Percentiles rank a stretch among this genome's conserved stretches.
phyloP scores from a whole-genome alignment of 2,113 vertebrate species.

The Scopus umbretta region DNA sequence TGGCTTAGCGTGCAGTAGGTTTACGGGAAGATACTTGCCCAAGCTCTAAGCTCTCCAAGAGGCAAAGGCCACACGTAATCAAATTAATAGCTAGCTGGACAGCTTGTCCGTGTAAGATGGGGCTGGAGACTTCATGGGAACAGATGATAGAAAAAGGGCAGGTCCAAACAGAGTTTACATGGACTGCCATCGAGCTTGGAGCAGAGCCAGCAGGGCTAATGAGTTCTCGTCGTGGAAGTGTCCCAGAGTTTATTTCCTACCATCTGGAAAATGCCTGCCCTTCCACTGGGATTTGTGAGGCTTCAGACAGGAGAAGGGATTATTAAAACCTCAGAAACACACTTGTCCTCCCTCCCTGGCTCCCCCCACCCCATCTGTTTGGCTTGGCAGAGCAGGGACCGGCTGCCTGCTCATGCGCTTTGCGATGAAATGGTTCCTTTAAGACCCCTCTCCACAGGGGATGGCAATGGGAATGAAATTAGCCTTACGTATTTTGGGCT shows the following conservation, averaged over 20 bases:
- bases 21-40: background rate
- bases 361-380: background rate
- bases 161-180: background rate
- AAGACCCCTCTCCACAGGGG: background rate
- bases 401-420: background rate
- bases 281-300: constrained; percentile 19
- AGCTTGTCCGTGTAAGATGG: background rate
- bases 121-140: background rate
- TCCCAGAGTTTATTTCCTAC: constrained; percentile 38
- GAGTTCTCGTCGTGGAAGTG: constrained; percentile 3
- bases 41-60: background rate
- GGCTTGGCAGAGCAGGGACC: background rate
- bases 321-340: background rate
- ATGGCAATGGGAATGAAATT: background rate
- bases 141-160: background rate
- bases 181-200: background rate
- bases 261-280: constrained; percentile 51
- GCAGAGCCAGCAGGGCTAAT: constrained; percentile 31
- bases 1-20: background rate
- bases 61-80: background rate
- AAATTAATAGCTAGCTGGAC: background rate
- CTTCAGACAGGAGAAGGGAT: constrained; percentile 9
- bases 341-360: background rate
- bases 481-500: background rate
- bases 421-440: background rate